These are phyloP conservation scores for Sympetrum striolatum DNA, from an alignment of 2,888 invertebrate genomes.

Conservation along the genomic window DNA sequence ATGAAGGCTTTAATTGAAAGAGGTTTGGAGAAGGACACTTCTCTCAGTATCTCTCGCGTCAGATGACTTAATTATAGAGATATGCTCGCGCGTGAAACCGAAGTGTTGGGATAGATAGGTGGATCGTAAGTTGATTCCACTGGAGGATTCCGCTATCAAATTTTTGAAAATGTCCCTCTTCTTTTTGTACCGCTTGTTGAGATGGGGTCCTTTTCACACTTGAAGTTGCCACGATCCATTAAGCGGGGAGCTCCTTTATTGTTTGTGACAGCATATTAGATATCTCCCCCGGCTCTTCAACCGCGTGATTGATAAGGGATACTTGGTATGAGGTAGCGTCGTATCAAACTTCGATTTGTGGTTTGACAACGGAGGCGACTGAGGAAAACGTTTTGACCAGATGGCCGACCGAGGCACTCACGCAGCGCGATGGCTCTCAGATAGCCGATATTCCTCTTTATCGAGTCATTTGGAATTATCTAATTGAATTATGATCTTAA, in stretches of 20 bases:
- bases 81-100: neutral
- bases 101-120: neutral
- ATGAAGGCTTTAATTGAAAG: neutral
- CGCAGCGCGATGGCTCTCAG: neutral
- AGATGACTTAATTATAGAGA: constrained; percentile 31
- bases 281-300: neutral
- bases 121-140: neutral
- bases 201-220: neutral
- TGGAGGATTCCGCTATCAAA: neutral
- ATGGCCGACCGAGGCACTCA: neutral
- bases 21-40: neutral
- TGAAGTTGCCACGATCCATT: constrained; percentile 9
- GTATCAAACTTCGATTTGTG: neutral
- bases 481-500: neutral
- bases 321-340: neutral
- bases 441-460: neutral
- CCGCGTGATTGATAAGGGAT: neutral
- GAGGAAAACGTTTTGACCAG: neutral
- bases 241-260: neutral
- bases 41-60: neutral
- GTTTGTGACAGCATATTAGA: constrained; percentile 16
- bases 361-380: neutral
- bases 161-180: neutral
- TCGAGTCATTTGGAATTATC: neutral
- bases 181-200: neutral